Evolutionary conservation across 2,888 invertebrate genomes (phyloP), one percentile per base, ranked within the genome.

Genomic region (Syritta pipiens): DNA sequence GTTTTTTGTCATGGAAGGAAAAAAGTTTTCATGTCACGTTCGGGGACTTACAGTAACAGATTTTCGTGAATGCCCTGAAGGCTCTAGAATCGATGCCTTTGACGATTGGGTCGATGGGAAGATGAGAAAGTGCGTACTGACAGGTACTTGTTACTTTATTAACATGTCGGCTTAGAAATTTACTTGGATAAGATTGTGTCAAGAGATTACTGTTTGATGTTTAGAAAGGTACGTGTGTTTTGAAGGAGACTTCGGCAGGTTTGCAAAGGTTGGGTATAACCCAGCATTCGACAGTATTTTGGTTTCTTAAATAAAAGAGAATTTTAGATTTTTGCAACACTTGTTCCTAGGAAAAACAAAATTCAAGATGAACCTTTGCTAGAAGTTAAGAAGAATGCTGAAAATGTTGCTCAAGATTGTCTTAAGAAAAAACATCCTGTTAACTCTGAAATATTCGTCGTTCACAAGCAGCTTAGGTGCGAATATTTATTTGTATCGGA

Each of bases 1-100:
- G 26, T 17, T 40, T 55, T 26, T 4, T 0, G 32, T 4, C 4
- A 9, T n/a, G 40, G 26, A 9, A 24, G 22, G 22, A 6, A 17
- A 40, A 40, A 53, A 55, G 10, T 40, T 55, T 40, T 10, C 26
- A 17, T 5, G 28, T 42, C 55, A 55, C 37, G 55, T 42, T 26
- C 17, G n/a, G 10, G 20, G 32, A 10, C n/a, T n/a, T n/a, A n/a
- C n/a, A n/a, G n/a, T n/a, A n/a, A n/a, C n/a, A n/a, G n/a, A n/a
- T n/a, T n/a, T n/a, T n/a, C n/a, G n/a, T n/a, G n/a, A n/a, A n/a
- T n/a, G n/a, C n/a, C n/a, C 35, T 9, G 12, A 35, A 9, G 51
- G 35, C 4, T n/a, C n/a, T 12, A 12, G 12, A 51, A 51, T 35
- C 35, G 22, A 35, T 51, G 20, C 9, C 12, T 20, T 22, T 22